These are phyloP conservation scores for Choristoneura fumiferana DNA, from an alignment of 1,140 invertebrate species.

Conservation along the genomic window DNA sequence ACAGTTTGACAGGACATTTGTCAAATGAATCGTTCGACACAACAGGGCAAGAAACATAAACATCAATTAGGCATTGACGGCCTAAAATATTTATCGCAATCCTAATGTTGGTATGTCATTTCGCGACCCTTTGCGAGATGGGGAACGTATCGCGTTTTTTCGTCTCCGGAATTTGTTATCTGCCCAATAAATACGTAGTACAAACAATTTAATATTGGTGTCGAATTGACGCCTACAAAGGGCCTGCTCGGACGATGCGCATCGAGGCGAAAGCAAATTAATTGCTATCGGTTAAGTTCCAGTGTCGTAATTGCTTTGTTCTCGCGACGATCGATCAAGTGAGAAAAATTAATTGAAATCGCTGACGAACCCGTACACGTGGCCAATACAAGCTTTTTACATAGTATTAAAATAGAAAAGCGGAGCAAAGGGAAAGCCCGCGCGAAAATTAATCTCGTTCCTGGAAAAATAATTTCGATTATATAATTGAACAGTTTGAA, in stretches of 20 bases:
- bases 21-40: background rate
- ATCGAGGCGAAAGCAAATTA: constrained; percentile 67
- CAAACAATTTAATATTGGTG: constrained; percentile 57
- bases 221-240: constrained; percentile 59
- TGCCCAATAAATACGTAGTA: constrained; percentile 33
- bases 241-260: constrained; percentile 50
- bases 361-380: constrained; percentile 37
- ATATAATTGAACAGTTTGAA: too few relatives aligned
- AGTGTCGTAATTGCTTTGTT: constrained; percentile 65
- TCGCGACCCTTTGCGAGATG: background rate
- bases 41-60: background rate
- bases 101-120: background rate
- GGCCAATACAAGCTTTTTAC: constrained; percentile 22
- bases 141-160: constrained; percentile 1
- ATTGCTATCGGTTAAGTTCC: constrained; percentile 66
- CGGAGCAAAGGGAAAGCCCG: too few relatives aligned
- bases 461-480: too few relatives aligned
- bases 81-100: background rate
- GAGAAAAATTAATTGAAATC: constrained; percentile 66
- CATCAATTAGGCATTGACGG: background rate
- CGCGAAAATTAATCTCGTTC: too few relatives aligned
- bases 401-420: constrained; percentile 2
- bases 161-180: constrained; percentile 26
- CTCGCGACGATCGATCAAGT: constrained; percentile 61
- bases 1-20: too few relatives aligned